Conservation (phyloP, 2,113 vertebrate species). For the Aspiorhynchus laticeps region DNA sequence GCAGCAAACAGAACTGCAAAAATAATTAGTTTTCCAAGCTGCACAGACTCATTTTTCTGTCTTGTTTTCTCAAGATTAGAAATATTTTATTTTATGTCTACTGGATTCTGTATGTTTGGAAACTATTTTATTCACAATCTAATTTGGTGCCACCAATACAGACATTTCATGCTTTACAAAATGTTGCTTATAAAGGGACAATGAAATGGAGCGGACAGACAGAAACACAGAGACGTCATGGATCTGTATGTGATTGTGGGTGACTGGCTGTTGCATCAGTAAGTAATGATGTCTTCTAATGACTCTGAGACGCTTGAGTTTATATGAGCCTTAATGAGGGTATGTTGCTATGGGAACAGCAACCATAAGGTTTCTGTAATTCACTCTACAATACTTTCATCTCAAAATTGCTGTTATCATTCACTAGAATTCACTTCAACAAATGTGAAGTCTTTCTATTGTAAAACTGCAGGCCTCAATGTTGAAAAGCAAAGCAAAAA, state of each 20-base stretch:
- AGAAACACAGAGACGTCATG: background rate
- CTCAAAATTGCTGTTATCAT: conserved; percentile 43
- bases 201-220: background rate
- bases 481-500: background rate
- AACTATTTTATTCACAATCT: background rate
- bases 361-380: conserved; percentile 65
- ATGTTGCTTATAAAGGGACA: background rate
- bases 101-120: background rate
- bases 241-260: background rate
- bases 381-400: conserved; percentile 52
- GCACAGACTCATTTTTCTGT: background rate
- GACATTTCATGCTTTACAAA: background rate
- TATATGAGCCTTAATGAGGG: conserved; percentile 55
- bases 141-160: background rate
- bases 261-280: background rate
- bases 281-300: conserved; percentile 5
- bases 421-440: background rate
- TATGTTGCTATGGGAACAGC: conserved; percentile 72
- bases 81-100: background rate
- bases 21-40: background rate
- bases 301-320: conserved; percentile 24
- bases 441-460: background rate
- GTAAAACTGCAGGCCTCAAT: background rate
- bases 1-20: background rate
- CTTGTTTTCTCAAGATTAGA: background rate